Evolutionary conservation across 92 coral and sea anemone genomes (phyloP).

Genomic region (Blastomussa wellsi): DNA sequence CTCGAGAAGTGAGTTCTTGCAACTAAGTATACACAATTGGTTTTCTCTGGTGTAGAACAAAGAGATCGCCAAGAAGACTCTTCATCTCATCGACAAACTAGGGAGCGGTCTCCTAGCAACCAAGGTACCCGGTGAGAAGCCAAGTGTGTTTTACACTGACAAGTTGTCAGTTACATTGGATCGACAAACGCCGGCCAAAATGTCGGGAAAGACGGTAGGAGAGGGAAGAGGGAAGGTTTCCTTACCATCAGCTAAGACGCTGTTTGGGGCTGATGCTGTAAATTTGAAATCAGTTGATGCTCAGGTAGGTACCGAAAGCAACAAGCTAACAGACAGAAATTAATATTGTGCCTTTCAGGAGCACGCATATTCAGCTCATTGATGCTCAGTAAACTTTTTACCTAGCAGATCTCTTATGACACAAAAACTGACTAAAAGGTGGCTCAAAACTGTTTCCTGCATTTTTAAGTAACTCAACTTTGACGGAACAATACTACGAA

Average conservation of each 20-base stretch:
- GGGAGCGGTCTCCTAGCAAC: slow-evolving; percentile 62
- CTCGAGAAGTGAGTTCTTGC: neutral
- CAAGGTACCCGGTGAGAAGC: slow-evolving; percentile 70
- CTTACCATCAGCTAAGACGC: slow-evolving; percentile 63
- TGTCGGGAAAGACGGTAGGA: slow-evolving; percentile 65
- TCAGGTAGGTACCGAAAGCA: slow-evolving; percentile 49
- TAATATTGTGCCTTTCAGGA: no score
- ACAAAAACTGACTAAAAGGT: no score
- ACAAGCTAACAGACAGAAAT: no score
- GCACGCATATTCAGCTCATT: no score
- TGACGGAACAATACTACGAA: no score
- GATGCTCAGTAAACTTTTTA: no score
- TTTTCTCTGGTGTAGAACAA: slow-evolving; percentile 41
- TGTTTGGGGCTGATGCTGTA: slow-evolving; percentile 37
- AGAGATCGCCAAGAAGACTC: slow-evolving; percentile 54
- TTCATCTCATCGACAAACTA: slow-evolving; percentile 52
- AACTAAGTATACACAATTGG: neutral
- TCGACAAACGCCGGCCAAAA: slow-evolving; percentile 71
- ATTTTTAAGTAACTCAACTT: no score
- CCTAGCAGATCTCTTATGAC: no score
- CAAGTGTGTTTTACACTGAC: slow-evolving; percentile 57
- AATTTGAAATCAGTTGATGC: slow-evolving; percentile 61
- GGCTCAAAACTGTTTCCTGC: no score
- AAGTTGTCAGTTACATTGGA: slow-evolving; percentile 56
- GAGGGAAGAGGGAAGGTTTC: slow-evolving; percentile 59